Conservation (phyloP, 2,797 vertebrate species). For the Halcyon leucocephala region DNA sequence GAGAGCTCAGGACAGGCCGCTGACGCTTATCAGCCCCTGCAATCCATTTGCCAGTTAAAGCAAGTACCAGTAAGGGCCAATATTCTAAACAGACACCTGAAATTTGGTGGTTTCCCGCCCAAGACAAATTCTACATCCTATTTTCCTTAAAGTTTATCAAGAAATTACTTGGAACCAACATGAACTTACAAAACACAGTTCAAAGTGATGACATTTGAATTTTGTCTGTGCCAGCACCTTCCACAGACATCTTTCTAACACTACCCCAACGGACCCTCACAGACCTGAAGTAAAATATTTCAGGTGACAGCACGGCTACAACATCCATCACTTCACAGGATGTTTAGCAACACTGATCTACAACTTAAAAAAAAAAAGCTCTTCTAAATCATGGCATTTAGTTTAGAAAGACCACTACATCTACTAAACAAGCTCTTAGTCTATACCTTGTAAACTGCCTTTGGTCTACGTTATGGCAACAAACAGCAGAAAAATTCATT, state of each 20-base stretch:
- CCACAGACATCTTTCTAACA: neutral
- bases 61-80: neutral
- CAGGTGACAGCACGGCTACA: neutral
- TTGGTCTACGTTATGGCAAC: too few relatives aligned
- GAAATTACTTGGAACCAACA: rapidly evolving
- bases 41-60: neutral
- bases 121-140: neutral
- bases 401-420: too few relatives aligned
- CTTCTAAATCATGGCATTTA: too few relatives aligned
- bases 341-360: neutral
- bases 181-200: neutral
- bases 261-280: neutral
- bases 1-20: neutral
- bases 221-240: neutral
- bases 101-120: neutral
- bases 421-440: too few relatives aligned
- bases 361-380: neutral
- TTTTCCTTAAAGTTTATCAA: neutral
- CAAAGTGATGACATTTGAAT: neutral
- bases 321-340: neutral
- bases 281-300: neutral
- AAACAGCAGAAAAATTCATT: too few relatives aligned
- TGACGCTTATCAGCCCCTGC: neutral
- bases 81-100: neutral
- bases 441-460: too few relatives aligned